Evolutionary conservation across 2,113 vertebrate species (phyloP).

Genomic region (Labeo rohita): DNA sequence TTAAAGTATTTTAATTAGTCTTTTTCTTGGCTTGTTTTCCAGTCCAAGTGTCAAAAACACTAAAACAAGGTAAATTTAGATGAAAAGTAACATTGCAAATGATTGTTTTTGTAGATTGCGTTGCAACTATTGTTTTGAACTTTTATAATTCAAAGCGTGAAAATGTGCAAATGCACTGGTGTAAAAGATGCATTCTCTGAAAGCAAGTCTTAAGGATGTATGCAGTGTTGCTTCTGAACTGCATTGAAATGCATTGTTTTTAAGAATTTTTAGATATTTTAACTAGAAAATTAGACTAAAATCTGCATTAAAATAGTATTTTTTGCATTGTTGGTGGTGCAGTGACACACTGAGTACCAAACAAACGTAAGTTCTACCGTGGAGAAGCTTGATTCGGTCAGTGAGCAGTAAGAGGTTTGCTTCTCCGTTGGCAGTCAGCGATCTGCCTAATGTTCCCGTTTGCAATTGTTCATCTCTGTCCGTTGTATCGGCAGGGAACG

Average conservation of each 20-base stretch:
- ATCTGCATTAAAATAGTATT: background rate
- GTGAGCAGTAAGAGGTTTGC: background rate
- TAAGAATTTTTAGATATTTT: background rate
- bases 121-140: background rate
- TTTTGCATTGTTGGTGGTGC: background rate
- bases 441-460: slow-evolving; percentile 37
- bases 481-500: background rate
- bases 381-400: background rate
- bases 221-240: background rate
- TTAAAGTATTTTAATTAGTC: too few species aligned
- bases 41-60: too few species aligned
- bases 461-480: background rate
- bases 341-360: background rate
- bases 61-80: too few species aligned
- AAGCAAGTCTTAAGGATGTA: background rate
- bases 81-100: too few species aligned
- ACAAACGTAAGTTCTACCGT: background rate
- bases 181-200: background rate
- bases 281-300: background rate
- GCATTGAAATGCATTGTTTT: background rate
- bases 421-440: slow-evolving; percentile 3
- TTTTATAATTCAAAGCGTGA: background rate
- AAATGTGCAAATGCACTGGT: background rate
- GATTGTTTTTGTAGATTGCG: too few species aligned
- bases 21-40: too few species aligned